phyloP scores from a whole-genome alignment of 2,888 invertebrate genomes.

The Agonopterix alstromeriana region DNA sequence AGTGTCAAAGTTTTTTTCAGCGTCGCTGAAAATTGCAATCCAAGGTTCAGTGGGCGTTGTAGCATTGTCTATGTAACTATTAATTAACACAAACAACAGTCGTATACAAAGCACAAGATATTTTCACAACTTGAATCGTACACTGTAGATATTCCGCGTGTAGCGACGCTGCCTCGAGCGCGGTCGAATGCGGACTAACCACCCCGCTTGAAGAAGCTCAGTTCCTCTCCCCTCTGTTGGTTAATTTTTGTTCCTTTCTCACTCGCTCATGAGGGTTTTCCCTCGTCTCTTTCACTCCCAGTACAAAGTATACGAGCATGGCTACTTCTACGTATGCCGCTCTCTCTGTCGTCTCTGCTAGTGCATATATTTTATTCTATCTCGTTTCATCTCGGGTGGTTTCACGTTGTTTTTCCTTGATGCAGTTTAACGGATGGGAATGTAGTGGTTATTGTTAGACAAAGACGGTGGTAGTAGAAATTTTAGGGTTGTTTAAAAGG shows the following conservation, averaged over 20 bases:
- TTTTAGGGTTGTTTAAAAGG: constrained; percentile 74
- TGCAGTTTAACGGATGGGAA: constrained; percentile 76
- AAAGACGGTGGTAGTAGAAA: constrained; percentile 73
- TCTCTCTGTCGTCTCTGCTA: constrained; percentile 70
- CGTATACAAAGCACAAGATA: constrained; percentile 47
- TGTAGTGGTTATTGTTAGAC: constrained; percentile 77
- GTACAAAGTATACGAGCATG: constrained; percentile 56
- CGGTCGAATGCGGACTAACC: constrained; percentile 74
- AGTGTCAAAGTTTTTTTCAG: constrained; percentile 22
- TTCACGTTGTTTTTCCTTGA: constrained; percentile 75
- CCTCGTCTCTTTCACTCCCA: constrained; percentile 54
- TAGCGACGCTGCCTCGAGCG: constrained; percentile 55
- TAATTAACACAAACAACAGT: constrained; percentile 43
- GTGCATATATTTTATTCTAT: constrained; percentile 76
- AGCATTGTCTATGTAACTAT: constrained; percentile 30
- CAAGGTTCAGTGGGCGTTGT: constrained; percentile 17
- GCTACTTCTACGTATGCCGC: constrained; percentile 70
- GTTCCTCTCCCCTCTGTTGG: constrained; percentile 70
- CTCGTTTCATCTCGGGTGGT: constrained; percentile 75
- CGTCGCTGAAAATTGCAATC: constrained; percentile 22
- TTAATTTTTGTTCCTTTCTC: constrained; percentile 66
- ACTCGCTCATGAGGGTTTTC: constrained; percentile 57
- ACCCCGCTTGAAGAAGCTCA: constrained; percentile 74
- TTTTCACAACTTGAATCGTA: constrained; percentile 66
- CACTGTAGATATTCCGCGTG: constrained; percentile 30